Base-by-base conservation (phyloP, 2,797 vertebrate genomes). In the Eulemur coronatus region DNA sequence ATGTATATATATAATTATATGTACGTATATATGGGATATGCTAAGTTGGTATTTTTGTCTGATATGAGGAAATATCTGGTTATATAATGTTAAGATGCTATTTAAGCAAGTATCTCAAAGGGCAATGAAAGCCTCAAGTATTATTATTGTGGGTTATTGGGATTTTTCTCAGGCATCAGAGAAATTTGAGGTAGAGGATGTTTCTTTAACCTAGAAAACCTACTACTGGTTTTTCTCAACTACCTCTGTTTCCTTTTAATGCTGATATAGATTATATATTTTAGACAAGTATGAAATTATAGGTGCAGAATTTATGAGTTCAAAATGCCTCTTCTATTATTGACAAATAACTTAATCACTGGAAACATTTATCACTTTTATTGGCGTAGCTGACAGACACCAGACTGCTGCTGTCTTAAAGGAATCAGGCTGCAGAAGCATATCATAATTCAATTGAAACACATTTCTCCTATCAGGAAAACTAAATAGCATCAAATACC, bases 301-400 rank as follows among this genome's bases (percentile, higher is more conserved):
- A 86, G 46, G 89, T 87, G 0, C 17, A 95, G 65, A 93, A 94
- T 88, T 96, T 94, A 94, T 90, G 61, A 96, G 67, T 89, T 96
- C 65, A 80, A 92, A 96, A 80, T 91, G 55, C 59, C 93, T 43
- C 94, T 97, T 91, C 75, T 89, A 43, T 96, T 97, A 97, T 96
- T 98, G 95, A 96, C 94, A 96, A 95, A 93, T 95, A 94, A 55
- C 95, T 97, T 97, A 95, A 97, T 97, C 84, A 92, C 70, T 70
- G 55, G 76, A 89, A 96, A 75, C 46, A 61, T 93, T 95, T 94
- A 88, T 95, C 76, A 94, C 35, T 93, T 97, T 87, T 88, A 96
- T 75, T 95, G 96, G 70, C 50, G 0, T 81, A 84, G 61, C 35
- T 94, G 80, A 94, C 72, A 82, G 84, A 87, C 20, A 96, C 61